phyloP scores from a whole-genome alignment of 2,888 invertebrate species.

The Metacarcinus magister region DNA sequence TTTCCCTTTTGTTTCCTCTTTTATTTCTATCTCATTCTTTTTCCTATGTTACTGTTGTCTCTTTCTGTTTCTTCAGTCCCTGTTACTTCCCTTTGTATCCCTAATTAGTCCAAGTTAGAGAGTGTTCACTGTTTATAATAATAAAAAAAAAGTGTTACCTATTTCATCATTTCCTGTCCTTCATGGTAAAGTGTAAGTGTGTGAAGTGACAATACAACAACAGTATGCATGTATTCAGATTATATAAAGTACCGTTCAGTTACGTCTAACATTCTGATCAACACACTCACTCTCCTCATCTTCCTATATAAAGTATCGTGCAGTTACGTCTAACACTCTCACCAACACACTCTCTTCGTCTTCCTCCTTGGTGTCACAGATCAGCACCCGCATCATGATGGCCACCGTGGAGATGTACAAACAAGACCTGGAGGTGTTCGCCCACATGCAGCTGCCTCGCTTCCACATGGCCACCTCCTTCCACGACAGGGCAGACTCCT shows the following conservation, averaged over 20 bases:
- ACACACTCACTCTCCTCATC: too few species aligned
- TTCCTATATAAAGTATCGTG: too few species aligned
- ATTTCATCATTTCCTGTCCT: too few species aligned
- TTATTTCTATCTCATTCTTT: not conserved
- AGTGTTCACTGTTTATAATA: too few species aligned
- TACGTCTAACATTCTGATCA: too few species aligned
- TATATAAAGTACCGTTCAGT: too few species aligned
- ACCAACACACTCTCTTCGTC: not conserved
- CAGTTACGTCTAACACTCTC: too few species aligned
- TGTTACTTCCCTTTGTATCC: not conserved
- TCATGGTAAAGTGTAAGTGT: too few species aligned
- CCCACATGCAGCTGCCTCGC: slow-evolving; percentile 89
- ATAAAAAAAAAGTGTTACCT: too few species aligned
- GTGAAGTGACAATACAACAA: too few species aligned
- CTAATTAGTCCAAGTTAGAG: not conserved
- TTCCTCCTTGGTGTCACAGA: slow-evolving; percentile 83
- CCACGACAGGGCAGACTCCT: slow-evolving; percentile 89
- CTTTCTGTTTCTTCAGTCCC: not conserved
- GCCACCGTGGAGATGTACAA: slow-evolving; percentile 88
- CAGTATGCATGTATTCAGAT: too few species aligned
- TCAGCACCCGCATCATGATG: slow-evolving; percentile 86
- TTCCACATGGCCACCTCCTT: slow-evolving; percentile 89
- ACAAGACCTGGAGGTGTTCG: slow-evolving; percentile 88
- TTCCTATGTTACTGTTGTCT: not conserved
- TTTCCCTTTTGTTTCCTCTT: slow-evolving; percentile 10